These are phyloP conservation scores for Pandemis heparana DNA, from an alignment of 2,888 invertebrate species.

Conservation along the genomic window DNA sequence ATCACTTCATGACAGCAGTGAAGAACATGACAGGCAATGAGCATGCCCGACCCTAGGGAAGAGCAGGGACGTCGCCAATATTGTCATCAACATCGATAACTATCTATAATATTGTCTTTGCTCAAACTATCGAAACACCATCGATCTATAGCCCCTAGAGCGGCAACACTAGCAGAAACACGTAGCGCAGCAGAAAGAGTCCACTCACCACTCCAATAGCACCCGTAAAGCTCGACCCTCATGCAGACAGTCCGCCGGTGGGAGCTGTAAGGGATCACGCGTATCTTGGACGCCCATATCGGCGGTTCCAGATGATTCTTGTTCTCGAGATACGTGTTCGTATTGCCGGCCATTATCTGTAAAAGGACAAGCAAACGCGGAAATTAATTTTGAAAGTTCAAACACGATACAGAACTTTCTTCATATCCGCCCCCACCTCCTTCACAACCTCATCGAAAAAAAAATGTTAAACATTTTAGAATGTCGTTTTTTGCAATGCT, in stretches of 20 bases:
- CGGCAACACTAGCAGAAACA: too few relatives aligned
- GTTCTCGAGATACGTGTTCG: conserved; percentile 93
- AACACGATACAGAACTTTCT: background rate
- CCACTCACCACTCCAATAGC: conserved; percentile 90
- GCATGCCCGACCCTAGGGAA: too few relatives aligned
- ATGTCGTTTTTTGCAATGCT: background rate
- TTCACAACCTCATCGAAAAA: background rate
- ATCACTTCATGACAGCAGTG: too few relatives aligned
- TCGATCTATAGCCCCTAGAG: too few relatives aligned
- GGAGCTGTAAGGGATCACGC: conserved; percentile 94
- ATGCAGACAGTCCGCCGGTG: conserved; percentile 95
- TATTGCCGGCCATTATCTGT: conserved; percentile 93
- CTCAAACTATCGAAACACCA: too few relatives aligned
- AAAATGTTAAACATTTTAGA: background rate
- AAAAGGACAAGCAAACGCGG: conserved; percentile 41
- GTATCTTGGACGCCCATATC: conserved; percentile 93
- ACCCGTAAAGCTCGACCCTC: conserved; percentile 96
- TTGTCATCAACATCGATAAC: too few relatives aligned
- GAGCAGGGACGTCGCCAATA: too few relatives aligned
- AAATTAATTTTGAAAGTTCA: background rate
- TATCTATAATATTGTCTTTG: too few relatives aligned
- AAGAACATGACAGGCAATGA: too few relatives aligned
- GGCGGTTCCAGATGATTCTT: conserved; percentile 92
- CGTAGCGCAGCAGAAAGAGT: too few relatives aligned
- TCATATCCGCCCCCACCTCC: background rate